Evolutionary conservation across 2,113 vertebrate species (phyloP).

Genomic region (Eira barbara): DNA sequence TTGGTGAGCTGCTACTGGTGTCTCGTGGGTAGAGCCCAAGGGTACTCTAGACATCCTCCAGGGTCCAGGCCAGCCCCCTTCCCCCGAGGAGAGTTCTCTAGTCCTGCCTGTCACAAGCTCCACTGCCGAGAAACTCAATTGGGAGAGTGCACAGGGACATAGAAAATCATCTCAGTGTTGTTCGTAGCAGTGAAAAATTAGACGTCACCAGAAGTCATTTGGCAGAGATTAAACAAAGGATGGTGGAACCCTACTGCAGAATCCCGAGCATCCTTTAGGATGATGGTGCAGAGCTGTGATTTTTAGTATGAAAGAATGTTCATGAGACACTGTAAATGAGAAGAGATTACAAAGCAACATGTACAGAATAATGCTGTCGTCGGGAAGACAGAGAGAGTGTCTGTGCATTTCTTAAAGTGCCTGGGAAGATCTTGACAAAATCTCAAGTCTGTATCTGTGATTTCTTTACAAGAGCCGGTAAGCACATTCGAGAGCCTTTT

Average conservation of each 20-base stretch:
- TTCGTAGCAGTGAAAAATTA: neutral
- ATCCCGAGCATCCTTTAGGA: neutral
- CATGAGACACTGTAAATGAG: neutral
- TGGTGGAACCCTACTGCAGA: neutral
- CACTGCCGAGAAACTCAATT: neutral
- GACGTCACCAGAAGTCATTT: neutral
- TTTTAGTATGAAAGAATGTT: neutral
- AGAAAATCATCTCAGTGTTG: neutral
- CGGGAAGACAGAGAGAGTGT: neutral
- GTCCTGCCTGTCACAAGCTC: fast-evolving
- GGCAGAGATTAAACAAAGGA: neutral
- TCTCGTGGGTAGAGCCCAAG: neutral
- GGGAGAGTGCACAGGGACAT: neutral
- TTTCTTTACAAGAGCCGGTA: neutral
- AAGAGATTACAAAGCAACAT: neutral
- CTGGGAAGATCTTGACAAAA: neutral
- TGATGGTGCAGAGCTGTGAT: neutral
- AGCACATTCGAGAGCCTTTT: neutral
- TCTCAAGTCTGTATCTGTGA: neutral
- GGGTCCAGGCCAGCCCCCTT: neutral
- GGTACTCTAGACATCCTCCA: neutral
- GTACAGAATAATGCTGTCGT: neutral
- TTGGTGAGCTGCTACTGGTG: neutral
- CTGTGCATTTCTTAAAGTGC: neutral
- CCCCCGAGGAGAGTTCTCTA: neutral